Percentiles rank a stretch among this genome's conserved stretches.
Conservation (phyloP, 2,113 vertebrate genomes). For the Acanthochromis polyacanthus region DNA sequence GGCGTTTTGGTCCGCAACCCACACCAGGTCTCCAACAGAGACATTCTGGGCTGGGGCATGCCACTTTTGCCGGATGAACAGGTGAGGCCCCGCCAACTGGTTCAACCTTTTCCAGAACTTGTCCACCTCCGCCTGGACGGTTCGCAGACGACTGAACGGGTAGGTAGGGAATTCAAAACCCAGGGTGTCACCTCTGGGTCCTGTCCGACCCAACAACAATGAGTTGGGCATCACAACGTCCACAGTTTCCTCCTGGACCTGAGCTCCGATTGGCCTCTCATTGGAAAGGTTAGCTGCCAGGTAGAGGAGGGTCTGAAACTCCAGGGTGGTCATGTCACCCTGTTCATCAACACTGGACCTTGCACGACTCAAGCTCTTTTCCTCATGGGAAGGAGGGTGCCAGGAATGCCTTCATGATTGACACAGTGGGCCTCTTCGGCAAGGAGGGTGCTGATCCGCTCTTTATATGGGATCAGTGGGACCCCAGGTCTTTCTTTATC, state of each 20-base stretch:
- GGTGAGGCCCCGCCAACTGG: slow-evolving; percentile 36
- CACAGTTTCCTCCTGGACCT: background rate
- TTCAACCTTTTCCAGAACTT: slow-evolving; percentile 34
- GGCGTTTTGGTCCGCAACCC: slow-evolving; percentile 25
- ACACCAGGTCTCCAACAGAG: slow-evolving; percentile 29
- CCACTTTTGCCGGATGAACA: background rate
- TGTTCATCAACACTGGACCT: background rate
- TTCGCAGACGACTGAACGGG: slow-evolving; percentile 20
- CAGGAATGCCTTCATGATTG: slow-evolving; percentile 1
- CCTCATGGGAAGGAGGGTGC: slow-evolving; percentile 10
- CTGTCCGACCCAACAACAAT: background rate
- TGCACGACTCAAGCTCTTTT: background rate
- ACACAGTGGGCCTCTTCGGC: background rate
- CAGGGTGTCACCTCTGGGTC: background rate
- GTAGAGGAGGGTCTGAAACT: background rate
- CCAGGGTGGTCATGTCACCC: too few species aligned
- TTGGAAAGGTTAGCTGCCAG: background rate
- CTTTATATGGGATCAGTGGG: background rate
- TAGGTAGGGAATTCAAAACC: slow-evolving; percentile 38
- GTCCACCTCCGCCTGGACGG: slow-evolving; percentile 29
- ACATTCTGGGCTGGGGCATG: background rate
- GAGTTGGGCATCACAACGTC: background rate
- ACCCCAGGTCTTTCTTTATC: background rate
- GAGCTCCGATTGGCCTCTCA: background rate
- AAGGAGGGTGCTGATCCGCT: background rate